These are phyloP conservation scores for Galeopterus variegatus DNA, from an alignment of 2,113 vertebrate genomes.

Conservation along the genomic window DNA sequence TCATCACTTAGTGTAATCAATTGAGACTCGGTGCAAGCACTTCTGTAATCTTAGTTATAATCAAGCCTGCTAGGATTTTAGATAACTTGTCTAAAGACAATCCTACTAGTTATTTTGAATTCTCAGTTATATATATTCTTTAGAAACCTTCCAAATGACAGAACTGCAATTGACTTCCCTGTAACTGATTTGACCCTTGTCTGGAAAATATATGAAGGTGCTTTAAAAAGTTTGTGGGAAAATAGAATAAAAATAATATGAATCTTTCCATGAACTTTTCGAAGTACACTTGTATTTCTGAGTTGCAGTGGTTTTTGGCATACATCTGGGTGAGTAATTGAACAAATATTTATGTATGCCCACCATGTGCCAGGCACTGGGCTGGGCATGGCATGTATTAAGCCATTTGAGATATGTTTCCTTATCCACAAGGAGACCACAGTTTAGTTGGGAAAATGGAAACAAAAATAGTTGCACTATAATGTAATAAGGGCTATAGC, in stretches of 20 bases:
- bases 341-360: conserved; percentile 34
- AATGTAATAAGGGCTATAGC: not conserved
- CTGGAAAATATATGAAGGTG: conserved; percentile 1
- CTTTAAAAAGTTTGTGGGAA: too few species aligned
- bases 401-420: not conserved
- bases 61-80: conserved; percentile 58
- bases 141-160: conserved; percentile 44
- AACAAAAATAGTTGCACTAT: not conserved
- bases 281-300: not conserved
- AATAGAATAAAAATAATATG: too few species aligned
- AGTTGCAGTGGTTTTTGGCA: conserved; percentile 8
- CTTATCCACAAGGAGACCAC: not conserved
- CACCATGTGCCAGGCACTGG: not conserved
- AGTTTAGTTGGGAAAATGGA: conserved; percentile 33
- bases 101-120: conserved; percentile 28
- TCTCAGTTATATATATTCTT: not conserved
- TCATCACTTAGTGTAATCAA: not conserved
- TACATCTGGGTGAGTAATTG: not conserved
- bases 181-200: not conserved
- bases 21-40: conserved; percentile 20
- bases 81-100: conserved; percentile 14
- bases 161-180: not conserved
- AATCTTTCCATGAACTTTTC: too few species aligned
- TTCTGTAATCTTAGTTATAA: conserved; percentile 4
- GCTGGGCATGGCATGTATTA: not conserved